A percentile compares a stretch with the other conserved stretches of the same genome.
Evolutionary conservation across 2,113 vertebrate species (phyloP).

Genomic region (Xyrauchen texanus): DNA sequence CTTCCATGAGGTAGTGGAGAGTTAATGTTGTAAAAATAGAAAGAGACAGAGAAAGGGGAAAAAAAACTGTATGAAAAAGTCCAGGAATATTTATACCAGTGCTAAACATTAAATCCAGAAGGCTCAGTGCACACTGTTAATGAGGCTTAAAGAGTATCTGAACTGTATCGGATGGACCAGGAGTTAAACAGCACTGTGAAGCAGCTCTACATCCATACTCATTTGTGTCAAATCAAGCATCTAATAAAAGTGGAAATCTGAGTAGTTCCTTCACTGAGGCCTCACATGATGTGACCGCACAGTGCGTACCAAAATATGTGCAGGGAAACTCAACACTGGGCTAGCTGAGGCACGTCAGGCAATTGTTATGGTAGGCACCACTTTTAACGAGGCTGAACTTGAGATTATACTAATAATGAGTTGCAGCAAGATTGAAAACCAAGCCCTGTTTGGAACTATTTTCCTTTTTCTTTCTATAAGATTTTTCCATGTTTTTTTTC

Average conservation of each 20-base stretch:
- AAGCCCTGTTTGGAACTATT: background rate
- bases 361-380: slow-evolving; percentile 59
- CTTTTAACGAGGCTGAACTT: slow-evolving; percentile 41
- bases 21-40: slow-evolving; percentile 63
- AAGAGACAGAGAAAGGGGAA: slow-evolving; percentile 16
- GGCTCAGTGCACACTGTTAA: slow-evolving; percentile 8
- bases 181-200: background rate
- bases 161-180: background rate
- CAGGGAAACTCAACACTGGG: slow-evolving; percentile 36
- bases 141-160: slow-evolving; percentile 46
- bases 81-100: background rate
- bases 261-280: slow-evolving; percentile 57
- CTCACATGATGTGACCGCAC: slow-evolving; percentile 66
- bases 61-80: slow-evolving; percentile 57
- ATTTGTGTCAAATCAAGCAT: slow-evolving; percentile 69
- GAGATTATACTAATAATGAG: slow-evolving; percentile 21
- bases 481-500: slow-evolving; percentile 6
- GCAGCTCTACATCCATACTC: slow-evolving; percentile 37
- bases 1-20: slow-evolving; percentile 72
- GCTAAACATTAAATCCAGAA: slow-evolving; percentile 41
- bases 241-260: slow-evolving; percentile 62
- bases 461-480: background rate
- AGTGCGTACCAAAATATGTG: slow-evolving; percentile 53
- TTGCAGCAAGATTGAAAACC: slow-evolving; percentile 15
- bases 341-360: slow-evolving; percentile 53